Percentiles rank a stretch among this genome's conserved stretches.
phyloP scores from a whole-genome alignment of 2,888 invertebrate species.

The Chalcis sispes region DNA sequence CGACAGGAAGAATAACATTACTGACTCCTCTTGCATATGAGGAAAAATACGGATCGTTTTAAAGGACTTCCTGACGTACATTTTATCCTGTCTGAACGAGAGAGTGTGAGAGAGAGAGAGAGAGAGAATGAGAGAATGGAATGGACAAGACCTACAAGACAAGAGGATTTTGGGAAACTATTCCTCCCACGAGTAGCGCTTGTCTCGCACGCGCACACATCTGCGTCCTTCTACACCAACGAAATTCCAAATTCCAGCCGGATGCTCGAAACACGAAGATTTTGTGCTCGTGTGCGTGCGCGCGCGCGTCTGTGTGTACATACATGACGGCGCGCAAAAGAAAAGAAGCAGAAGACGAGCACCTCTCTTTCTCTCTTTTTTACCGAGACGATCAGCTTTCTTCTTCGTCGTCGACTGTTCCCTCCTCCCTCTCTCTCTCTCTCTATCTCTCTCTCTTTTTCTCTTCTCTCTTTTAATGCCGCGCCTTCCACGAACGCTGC shows the following conservation, averaged over 20 bases:
- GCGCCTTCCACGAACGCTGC: slow-evolving; percentile 51
- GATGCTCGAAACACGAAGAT: background rate
- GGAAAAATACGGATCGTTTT: background rate
- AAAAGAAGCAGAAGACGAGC: slow-evolving; percentile 12
- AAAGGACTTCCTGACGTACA: slow-evolving; percentile 45
- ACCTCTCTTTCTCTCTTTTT: slow-evolving; percentile 33
- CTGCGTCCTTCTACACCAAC: too few species aligned
- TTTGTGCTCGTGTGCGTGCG: too few species aligned
- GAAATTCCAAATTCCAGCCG: slow-evolving; percentile 52
- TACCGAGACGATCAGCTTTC: slow-evolving; percentile 44
- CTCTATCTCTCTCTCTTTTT: slow-evolving; percentile 35
- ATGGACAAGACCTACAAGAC: background rate
- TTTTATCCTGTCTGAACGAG: background rate
- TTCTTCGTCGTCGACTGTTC: slow-evolving; percentile 32
- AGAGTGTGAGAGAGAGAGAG: background rate
- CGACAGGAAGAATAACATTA: background rate
- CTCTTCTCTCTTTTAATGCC: slow-evolving; percentile 47
- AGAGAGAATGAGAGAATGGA: background rate
- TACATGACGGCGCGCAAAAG: background rate
- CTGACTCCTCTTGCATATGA: too few species aligned
- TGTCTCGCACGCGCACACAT: too few species aligned
- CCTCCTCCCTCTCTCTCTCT: slow-evolving; percentile 38
- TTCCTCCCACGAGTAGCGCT: slow-evolving; percentile 32
- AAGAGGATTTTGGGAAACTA: slow-evolving; percentile 7
- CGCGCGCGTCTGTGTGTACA: background rate